Base-by-base conservation (phyloP, 2,113 vertebrate genomes). In the Pelodiscus sinensis region DNA sequence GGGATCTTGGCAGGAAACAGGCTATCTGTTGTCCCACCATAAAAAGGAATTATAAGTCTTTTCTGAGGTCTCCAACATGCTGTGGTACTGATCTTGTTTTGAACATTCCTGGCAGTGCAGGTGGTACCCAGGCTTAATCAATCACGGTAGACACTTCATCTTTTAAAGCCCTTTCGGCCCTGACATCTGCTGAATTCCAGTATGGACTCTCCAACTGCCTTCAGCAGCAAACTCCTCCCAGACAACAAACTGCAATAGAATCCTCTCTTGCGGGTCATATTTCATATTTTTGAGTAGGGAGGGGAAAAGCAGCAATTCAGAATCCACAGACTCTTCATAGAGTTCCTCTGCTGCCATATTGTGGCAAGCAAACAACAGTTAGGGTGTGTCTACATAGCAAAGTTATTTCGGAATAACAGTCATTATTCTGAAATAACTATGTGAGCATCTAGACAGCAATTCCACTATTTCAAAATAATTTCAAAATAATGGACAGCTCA, bases 91-190 rank as follows among this genome's bases (percentile, higher is more conserved):
- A 19, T 71, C n/a, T 71, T 71, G 65, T 71, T 16, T 35, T 71
- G 65, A 71, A 9, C 19, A 35, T 71, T 71, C 18, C n/a, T 71
- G 65, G 8, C 15, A 35, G 18, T 35, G 18, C 9, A 35, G 65
- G 2, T 57, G 31, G 27, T 3, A 1, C 3, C 21, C 11, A 9
- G 24, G 11, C 2, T 52, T 77, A 27, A 60, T 35, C 54, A 31
- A 60, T 12, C 16, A 8, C 0, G 50, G 22, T 38, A 27, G 25
- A 24, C 3, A 7, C 22, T 12, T 89, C 56, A 78, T 38, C 31
- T 0, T 0, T 68, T 56, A 78, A 58, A 89, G 58, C 0, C 0
- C 65, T 60, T 44, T 1, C 0, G 51, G 7, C 18, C 22, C 3
- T 11, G 0, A 15, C 7, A 8, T 3, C 31, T 84, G 60, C 44